Base-by-base conservation (phyloP, 2,888 invertebrate species). In the Amblyjoppa fuscipennis region DNA sequence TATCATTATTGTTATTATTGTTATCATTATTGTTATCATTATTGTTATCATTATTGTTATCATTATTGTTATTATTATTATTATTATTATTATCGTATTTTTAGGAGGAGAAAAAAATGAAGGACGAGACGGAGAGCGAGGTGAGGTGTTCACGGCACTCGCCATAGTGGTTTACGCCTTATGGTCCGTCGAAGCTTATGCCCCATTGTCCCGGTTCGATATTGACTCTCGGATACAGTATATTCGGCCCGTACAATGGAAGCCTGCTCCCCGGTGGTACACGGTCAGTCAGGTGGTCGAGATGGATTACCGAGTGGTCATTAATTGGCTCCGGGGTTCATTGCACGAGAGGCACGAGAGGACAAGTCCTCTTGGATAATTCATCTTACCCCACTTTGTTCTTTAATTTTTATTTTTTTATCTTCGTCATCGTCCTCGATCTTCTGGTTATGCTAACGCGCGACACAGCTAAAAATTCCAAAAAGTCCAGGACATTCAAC, bases 261-360 rank as follows among this genome's bases (percentile, higher is more conserved):
- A 1, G 45, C 61, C n/a, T 28, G 53, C 56, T 56, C 56, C 25
- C 28, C 59, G 28, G 45, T 69, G 56, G 78, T 31, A 38, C 70
- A 61, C 45, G 78, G 20, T 61, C 69, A n/a, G 69, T 78, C 78
- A 61, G 78, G 78, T 78, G 78, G 59, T 70, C 56, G 59, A 31
- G 69, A 59, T n/a, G 69, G 69, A 76, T 76, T 53, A 76, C 68
- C 76, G 41, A 41, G 78, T 61, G 38, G 51, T 59, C 59, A 59
- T 69, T 70, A 70, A 70, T 78, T 59, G 78, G 59, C 45, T 78
- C 41, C 69, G 69, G 59, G 31, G 78, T 78, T 78, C 59, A 31
- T 78, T 70, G 69, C 41, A 56, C 78, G 69, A 59, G 68, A 25
- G 38, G 28, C 56, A 38, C 38, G 13, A 41, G 64, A 38, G 34